These are phyloP conservation scores for Artibeus lituratus DNA, from an alignment of 2,797 vertebrate species.

Conservation along the genomic window DNA sequence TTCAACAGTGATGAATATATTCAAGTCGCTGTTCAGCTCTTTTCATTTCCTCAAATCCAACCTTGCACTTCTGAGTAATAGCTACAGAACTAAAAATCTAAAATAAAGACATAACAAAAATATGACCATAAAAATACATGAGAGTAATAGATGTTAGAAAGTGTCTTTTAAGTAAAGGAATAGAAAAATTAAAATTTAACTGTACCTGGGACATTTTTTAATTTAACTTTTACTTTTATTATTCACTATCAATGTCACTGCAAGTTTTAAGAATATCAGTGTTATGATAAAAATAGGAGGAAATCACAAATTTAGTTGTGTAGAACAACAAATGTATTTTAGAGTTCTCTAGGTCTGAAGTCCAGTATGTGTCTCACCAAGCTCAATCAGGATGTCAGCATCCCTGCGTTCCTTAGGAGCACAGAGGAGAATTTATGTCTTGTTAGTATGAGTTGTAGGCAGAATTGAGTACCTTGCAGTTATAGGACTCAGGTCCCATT, in stretches of 20 bases:
- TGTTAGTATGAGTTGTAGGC: not conserved
- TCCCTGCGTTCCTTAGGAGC: not conserved
- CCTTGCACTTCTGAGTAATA: not conserved
- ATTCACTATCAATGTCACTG: not conserved
- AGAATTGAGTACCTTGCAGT: not conserved
- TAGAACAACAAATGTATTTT: not conserved
- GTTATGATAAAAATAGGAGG: not conserved
- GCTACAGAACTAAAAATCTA: not conserved
- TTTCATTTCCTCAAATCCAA: slow-evolving; percentile 19
- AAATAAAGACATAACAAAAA: not conserved
- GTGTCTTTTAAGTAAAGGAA: not conserved
- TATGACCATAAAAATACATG: not conserved
- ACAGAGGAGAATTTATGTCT: not conserved
- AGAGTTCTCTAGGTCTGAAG: not conserved
- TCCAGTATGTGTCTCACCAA: not conserved
- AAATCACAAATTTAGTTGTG: not conserved
- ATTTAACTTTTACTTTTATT: not conserved
- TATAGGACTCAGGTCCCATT: not conserved
- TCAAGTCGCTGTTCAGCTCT: not conserved
- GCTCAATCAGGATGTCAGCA: not conserved
- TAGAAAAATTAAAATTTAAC: not conserved
- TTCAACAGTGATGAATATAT: not conserved
- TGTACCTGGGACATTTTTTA: not conserved
- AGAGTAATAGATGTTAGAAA: not conserved
- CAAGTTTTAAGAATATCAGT: not conserved